Evolutionary conservation across 2,888 invertebrate species (phyloP).

Genomic region (Chrysina gloriosa): DNA sequence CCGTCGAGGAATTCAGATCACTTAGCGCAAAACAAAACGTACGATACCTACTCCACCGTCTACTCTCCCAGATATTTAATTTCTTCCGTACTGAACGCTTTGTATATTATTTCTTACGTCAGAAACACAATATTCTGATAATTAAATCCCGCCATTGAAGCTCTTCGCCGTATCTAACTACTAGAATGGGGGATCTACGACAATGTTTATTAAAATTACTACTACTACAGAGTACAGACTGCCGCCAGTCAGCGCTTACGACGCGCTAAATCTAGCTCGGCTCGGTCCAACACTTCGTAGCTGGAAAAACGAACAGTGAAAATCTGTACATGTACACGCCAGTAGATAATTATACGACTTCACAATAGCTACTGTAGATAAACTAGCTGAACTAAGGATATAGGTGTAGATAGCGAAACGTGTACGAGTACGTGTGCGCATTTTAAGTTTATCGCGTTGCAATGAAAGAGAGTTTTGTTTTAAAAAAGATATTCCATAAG

Average conservation of each 20-base stretch:
- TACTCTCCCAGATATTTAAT: slow-evolving; percentile 2
- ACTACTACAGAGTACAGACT: not conserved
- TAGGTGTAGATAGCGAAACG: too few relatives aligned
- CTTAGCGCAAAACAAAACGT: slow-evolving; percentile 12
- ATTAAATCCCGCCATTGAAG: slow-evolving; percentile 25
- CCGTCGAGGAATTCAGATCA: not conserved
- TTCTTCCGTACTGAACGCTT: slow-evolving; percentile 13
- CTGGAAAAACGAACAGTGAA: not conserved
- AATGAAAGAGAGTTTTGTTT: not conserved
- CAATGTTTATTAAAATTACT: slow-evolving; percentile 24
- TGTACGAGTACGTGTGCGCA: not conserved
- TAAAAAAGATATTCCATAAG: too few relatives aligned
- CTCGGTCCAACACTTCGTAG: not conserved
- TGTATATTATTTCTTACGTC: not conserved
- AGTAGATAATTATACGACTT: not conserved
- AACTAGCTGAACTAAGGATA: not conserved
- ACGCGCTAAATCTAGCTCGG: not conserved
- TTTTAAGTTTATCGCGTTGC: not conserved
- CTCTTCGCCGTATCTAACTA: not conserved
- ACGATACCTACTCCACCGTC: not conserved
- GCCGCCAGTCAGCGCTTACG: slow-evolving; percentile 12
- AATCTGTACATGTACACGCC: not conserved
- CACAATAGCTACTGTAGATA: not conserved
- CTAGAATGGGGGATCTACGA: slow-evolving; percentile 6
- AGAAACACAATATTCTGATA: slow-evolving; percentile 22